These are phyloP conservation scores for Chrysomallon squamiferum DNA, from an alignment of 1,140 invertebrate genomes.

Conservation along the genomic window DNA sequence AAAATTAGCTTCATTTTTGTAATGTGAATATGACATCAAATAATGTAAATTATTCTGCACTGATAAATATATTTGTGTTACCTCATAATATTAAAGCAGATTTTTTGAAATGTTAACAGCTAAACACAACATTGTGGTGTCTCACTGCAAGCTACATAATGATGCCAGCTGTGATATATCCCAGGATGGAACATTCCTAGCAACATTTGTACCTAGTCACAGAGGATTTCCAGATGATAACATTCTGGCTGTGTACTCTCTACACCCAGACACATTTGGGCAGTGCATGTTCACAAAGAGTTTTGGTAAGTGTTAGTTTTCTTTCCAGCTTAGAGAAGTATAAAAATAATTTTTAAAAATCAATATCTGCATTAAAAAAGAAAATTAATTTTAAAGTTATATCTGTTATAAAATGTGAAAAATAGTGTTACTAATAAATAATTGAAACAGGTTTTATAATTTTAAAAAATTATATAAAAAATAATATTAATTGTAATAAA, in stretches of 20 bases:
- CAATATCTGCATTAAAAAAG: too few relatives aligned
- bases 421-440: neutral
- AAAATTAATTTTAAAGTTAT: too few relatives aligned
- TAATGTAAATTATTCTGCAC: neutral
- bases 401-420: neutral
- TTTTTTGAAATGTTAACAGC: slow-evolving; percentile 42
- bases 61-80: neutral
- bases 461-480: too few relatives aligned
- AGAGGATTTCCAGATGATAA: slow-evolving; percentile 69
- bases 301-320: slow-evolving; percentile 66
- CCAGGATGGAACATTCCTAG: slow-evolving; percentile 78
- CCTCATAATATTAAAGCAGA: too few relatives aligned
- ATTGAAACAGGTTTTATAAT: too few relatives aligned
- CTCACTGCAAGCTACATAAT: slow-evolving; percentile 84
- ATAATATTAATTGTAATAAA: too few relatives aligned
- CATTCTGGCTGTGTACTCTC: slow-evolving; percentile 73
- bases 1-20: neutral
- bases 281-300: slow-evolving; percentile 78
- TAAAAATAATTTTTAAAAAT: too few relatives aligned
- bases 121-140: slow-evolving; percentile 76
- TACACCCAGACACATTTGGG: slow-evolving; percentile 76
- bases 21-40: neutral
- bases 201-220: slow-evolving; percentile 72
- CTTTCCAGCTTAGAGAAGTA: too few relatives aligned
- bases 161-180: slow-evolving; percentile 87